Base-by-base conservation (phyloP, 2,888 invertebrate species). In the Scaptomyza parva region DNA sequence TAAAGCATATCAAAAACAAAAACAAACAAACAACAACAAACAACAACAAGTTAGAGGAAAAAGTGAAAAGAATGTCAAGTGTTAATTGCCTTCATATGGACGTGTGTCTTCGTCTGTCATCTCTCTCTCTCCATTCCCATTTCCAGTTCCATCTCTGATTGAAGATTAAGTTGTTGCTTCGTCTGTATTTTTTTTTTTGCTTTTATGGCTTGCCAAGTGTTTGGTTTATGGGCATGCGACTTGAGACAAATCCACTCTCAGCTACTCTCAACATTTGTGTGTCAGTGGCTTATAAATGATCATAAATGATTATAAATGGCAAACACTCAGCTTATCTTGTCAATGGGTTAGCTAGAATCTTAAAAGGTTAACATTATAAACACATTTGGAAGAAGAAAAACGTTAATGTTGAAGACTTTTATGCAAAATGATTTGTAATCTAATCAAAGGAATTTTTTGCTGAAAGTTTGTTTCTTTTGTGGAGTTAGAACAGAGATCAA, bases 61-160 rank as follows among this genome's bases (percentile, higher is more conserved):
- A 82, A 86, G 82, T 82, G 86, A 83, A 86, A 83, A 83, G 86
- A 83, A 86, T 86, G 86, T 86, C 86, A 83, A 86, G 84, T 83
- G 83, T 86, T 83, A 86, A 83, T 83, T 83, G 79, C 81, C 78
- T 54, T 63, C 52, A 44, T 69, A 78, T 76, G 78, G 67, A 80
- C 86, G 66, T 72, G 76, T 71, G 53, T 52, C 54, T 28, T 43
- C 55, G 1, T 0, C 47, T 30, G 0, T n/a, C 33, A 11, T 41
- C 54, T 58, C n/a, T n/a, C n/a, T n/a, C n/a, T n/a, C n/a, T n/a
- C 30, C 55, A 47, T 51, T n/a, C n/a, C n/a, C n/a, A n/a, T n/a
- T n/a, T n/a, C n/a, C n/a, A n/a, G n/a, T n/a, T n/a, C 30, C 55
- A 47, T 51, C 24, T 44, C 68, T 79, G 76, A 86, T 78, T 78